phyloP scores from a whole-genome alignment of 1,140 invertebrate genomes.

The Muscidifurax raptorellus region DNA sequence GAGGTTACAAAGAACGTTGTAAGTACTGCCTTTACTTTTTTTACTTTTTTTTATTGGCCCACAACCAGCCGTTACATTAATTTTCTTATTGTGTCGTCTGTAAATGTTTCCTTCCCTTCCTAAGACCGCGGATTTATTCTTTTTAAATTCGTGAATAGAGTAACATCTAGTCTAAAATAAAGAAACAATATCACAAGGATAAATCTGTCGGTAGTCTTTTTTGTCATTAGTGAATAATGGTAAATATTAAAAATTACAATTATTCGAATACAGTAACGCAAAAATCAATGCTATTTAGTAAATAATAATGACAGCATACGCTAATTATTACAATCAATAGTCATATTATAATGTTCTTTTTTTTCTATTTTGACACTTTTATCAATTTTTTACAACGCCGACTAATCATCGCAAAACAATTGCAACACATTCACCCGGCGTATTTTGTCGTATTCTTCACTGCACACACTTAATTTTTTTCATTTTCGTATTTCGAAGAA shows the following conservation, averaged over 20 bases:
- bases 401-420: constrained; percentile 39
- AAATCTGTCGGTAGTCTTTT: constrained; percentile 45
- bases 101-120: constrained; percentile 53
- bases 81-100: constrained; percentile 57
- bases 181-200: constrained; percentile 58
- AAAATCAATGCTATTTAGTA: constrained; percentile 46
- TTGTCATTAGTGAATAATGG: constrained; percentile 44
- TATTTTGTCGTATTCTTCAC: constrained; percentile 25
- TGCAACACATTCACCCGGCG: constrained; percentile 25
- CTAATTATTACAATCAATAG: constrained; percentile 36
- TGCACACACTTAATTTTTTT: constrained; percentile 37
- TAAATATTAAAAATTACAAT: constrained; percentile 46
- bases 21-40: constrained; percentile 26
- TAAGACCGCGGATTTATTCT: constrained; percentile 37
- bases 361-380: constrained; percentile 42
- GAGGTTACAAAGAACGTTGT: background rate
- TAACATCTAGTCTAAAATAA: constrained; percentile 58
- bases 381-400: constrained; percentile 42
- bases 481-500: constrained; percentile 12
- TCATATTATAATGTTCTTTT: constrained; percentile 47
- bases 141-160: constrained; percentile 55
- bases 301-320: constrained; percentile 43
- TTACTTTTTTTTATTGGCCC: constrained; percentile 65
- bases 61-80: constrained; percentile 69
- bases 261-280: constrained; percentile 36